Evolutionary conservation across 2,113 vertebrate genomes (phyloP).

Genomic region (Cyanoramphus novaezelandiae): DNA sequence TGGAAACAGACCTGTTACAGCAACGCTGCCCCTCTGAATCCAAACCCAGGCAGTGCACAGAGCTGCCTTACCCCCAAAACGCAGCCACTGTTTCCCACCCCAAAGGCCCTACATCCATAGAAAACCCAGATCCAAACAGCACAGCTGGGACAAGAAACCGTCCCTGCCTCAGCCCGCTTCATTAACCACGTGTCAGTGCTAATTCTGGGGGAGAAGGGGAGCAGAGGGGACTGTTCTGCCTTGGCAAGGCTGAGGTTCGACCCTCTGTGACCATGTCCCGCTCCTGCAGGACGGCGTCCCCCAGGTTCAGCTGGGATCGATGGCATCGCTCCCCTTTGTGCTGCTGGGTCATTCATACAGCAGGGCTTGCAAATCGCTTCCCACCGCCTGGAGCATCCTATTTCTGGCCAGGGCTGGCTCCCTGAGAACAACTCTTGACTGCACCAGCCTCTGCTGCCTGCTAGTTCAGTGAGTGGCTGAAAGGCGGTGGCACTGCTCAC

Average conservation of each 20-base stretch:
- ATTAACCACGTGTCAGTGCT: accelerated
- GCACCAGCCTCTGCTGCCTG: not conserved
- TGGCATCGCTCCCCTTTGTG: not conserved
- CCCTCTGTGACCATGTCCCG: accelerated
- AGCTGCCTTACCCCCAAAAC: not conserved
- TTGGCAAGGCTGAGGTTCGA: accelerated
- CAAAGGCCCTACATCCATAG: not conserved
- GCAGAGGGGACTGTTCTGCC: not conserved
- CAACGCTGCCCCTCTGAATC: accelerated
- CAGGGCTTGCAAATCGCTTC: not conserved
- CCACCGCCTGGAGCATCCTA: not conserved
- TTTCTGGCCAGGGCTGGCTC: not conserved
- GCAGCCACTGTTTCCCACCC: not conserved
- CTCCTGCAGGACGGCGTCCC: not conserved
- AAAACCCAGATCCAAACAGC: not conserved
- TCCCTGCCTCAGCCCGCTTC: too few relatives aligned
- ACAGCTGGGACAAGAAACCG: accelerated
- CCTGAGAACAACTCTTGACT: not conserved
- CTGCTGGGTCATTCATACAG: not conserved
- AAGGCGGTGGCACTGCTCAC: not conserved
- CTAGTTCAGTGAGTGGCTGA: not conserved
- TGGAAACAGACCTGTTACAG: not conserved
- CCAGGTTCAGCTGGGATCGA: not conserved
- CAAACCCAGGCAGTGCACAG: not conserved
- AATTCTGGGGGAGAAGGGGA: not conserved